A percentile compares a stretch with the other conserved stretches of the same genome.
Conservation (phyloP, 2,797 vertebrate genomes). For the Coranthus polyacanthus region DNA sequence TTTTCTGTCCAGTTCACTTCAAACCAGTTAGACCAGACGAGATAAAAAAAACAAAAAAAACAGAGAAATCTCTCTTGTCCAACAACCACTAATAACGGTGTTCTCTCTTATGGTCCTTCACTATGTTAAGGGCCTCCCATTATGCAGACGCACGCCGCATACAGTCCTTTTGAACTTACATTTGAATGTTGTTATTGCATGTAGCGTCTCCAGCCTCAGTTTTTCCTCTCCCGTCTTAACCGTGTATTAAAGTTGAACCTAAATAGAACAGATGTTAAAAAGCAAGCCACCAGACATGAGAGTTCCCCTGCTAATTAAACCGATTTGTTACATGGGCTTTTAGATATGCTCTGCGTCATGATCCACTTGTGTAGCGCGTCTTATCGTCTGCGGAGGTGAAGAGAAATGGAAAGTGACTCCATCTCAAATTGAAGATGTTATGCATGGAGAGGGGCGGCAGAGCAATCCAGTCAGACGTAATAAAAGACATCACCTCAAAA, state of each 20-base stretch:
- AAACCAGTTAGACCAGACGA: too few species aligned
- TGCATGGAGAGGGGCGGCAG: slow-evolving; percentile 4
- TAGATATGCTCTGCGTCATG: slow-evolving; percentile 35
- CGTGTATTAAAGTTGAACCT: slow-evolving; percentile 12
- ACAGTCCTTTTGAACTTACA: slow-evolving; percentile 31
- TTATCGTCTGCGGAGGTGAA: slow-evolving; percentile 28
- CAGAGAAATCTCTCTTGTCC: too few species aligned
- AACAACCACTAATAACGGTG: too few species aligned
- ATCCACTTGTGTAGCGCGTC: slow-evolving; percentile 37
- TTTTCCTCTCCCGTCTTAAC: slow-evolving; percentile 25
- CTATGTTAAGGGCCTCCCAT: slow-evolving; percentile 21
- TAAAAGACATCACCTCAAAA: slow-evolving; percentile 54
- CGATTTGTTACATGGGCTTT: slow-evolving; percentile 53
- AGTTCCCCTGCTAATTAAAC: slow-evolving; percentile 62
- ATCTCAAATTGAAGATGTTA: slow-evolving; percentile 43
- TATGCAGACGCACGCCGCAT: slow-evolving; percentile 13
- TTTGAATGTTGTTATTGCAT: slow-evolving; percentile 39
- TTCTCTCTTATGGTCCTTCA: too few species aligned
- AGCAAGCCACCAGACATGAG: slow-evolving; percentile 32
- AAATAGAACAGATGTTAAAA: slow-evolving; percentile 52
- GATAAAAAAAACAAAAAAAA: too few species aligned
- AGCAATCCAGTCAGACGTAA: slow-evolving; percentile 26
- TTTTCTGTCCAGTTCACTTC: too few species aligned
- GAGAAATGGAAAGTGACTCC: slow-evolving; percentile 27
- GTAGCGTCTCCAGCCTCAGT: slow-evolving; percentile 24